Conservation (phyloP, 2,797 vertebrate species). For the Meriones psammophilus region DNA sequence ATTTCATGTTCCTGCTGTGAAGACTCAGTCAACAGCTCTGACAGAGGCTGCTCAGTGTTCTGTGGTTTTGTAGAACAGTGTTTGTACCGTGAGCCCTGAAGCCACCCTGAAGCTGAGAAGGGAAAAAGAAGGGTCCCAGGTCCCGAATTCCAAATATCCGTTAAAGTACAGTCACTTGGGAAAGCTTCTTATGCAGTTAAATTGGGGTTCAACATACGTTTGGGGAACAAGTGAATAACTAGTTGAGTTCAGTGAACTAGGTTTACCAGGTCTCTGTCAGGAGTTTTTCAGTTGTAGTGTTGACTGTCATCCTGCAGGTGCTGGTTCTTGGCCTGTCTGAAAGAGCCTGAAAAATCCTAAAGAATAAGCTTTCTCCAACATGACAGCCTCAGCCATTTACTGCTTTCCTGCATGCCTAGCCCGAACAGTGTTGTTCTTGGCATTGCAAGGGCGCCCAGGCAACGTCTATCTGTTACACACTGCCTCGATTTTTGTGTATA, state of each 20-base stretch:
- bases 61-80: not conserved
- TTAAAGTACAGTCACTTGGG: not conserved
- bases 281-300: not conserved
- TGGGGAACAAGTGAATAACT: not conserved
- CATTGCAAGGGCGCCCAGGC: not conserved
- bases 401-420: not conserved
- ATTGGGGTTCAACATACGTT: not conserved
- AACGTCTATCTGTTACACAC: fast-evolving
- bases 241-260: not conserved
- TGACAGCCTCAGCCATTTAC: too few species aligned
- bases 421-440: fast-evolving
- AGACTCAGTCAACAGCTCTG: not conserved
- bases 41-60: not conserved
- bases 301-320: not conserved
- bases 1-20: not conserved
- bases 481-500: not conserved
- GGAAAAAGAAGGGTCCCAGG: not conserved
- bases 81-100: not conserved
- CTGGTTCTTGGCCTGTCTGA: not conserved
- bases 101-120: not conserved
- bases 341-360: not conserved
- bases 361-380: not conserved
- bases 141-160: not conserved
- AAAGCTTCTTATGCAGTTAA: not conserved
- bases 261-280: not conserved